phyloP scores from a whole-genome alignment of 37 sponge, comb jelly and placozoan species.

The Mnemiopsis leidyi region DNA sequence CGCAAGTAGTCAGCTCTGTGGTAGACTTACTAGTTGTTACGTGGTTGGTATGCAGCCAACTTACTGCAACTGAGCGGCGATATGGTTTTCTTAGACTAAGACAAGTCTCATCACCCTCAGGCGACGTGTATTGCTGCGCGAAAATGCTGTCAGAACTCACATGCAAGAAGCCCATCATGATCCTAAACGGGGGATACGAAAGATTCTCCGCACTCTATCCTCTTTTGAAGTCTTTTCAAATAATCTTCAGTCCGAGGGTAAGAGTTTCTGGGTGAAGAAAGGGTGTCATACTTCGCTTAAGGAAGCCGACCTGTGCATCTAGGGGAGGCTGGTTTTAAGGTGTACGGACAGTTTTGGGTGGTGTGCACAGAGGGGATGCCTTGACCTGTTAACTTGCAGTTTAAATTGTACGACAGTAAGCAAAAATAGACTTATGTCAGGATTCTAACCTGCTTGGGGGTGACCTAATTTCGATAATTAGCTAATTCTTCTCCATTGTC shows the following conservation, averaged over 20 bases:
- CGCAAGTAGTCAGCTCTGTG: background rate
- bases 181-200: constrained; percentile 95
- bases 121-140: constrained; percentile 79
- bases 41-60: background rate
- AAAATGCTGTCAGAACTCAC: constrained; percentile 72
- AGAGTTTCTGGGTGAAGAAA: constrained; percentile 12
- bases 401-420: background rate
- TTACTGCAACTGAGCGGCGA: background rate
- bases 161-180: constrained; percentile 75
- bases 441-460: background rate
- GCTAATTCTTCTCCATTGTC: too few relatives aligned
- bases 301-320: too few relatives aligned
- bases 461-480: background rate
- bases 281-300: background rate
- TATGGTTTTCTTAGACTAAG: background rate
- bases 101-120: constrained; percentile 67
- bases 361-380: too few relatives aligned
- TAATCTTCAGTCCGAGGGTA: constrained; percentile 81
- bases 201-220: constrained; percentile 93
- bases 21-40: background rate
- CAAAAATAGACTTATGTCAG: background rate
- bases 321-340: too few relatives aligned
- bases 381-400: background rate
- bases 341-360: too few relatives aligned
- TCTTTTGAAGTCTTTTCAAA: constrained; percentile 85